Percentiles rank a stretch among this genome's conserved stretches.
Evolutionary conservation across 2,113 vertebrate genomes (phyloP).

Genomic region (Merops nubicus): DNA sequence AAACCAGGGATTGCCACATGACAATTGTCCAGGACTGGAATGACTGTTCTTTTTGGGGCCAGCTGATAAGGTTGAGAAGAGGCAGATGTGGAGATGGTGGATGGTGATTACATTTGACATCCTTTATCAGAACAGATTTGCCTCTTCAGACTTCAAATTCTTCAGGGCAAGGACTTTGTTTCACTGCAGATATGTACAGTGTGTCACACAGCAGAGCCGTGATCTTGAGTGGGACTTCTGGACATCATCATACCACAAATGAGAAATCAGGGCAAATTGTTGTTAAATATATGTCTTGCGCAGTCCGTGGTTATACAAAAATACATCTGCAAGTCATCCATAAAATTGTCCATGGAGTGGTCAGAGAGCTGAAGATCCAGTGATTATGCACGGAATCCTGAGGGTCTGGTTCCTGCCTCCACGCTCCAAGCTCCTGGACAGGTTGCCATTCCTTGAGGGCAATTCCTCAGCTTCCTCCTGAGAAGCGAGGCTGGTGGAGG

Average conservation of each 20-base stretch:
- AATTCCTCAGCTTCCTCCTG: rapidly evolving
- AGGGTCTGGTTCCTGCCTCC: rapidly evolving
- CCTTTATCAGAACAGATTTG: conserved; percentile 25
- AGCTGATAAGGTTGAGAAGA: background rate
- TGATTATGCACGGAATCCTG: background rate
- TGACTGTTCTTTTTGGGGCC: conserved; percentile 35
- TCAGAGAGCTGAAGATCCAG: background rate
- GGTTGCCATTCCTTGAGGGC: rapidly evolving
- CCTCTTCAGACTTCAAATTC: conserved; percentile 4
- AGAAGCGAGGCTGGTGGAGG: background rate
- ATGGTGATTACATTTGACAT: conserved; percentile 28
- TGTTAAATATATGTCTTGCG: background rate
- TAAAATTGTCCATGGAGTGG: rapidly evolving
- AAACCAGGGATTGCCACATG: background rate
- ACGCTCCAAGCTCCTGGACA: rapidly evolving
- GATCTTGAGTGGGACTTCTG: background rate
- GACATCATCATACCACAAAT: background rate
- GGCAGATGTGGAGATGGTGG: background rate
- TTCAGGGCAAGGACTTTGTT: conserved; percentile 33
- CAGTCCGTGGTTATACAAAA: no score
- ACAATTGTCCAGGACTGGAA: background rate
- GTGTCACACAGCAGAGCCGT: background rate
- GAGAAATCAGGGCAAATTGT: background rate
- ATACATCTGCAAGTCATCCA: background rate
- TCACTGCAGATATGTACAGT: background rate